Evolutionary conservation across 2,888 invertebrate species (phyloP).

Genomic region (Tetropium fuscum): DNA sequence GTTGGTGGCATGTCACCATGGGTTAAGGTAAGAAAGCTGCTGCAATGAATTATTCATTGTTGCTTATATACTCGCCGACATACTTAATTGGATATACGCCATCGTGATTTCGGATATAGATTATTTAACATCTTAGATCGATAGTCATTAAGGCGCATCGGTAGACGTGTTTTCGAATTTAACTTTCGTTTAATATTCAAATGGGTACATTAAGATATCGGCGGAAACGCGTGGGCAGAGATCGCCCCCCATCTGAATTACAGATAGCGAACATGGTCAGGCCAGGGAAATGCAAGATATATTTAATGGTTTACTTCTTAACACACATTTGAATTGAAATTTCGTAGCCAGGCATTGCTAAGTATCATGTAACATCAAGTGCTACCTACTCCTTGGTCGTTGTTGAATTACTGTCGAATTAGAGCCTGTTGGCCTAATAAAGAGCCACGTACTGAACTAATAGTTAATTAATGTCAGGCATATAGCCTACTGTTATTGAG

Average conservation of each 20-base stretch:
- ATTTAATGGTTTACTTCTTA: too few relatives aligned
- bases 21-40: slow-evolving; percentile 66
- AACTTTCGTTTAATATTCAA: slow-evolving; percentile 40
- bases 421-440: too few relatives aligned
- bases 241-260: slow-evolving; percentile 24
- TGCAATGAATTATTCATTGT: slow-evolving; percentile 65
- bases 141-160: slow-evolving; percentile 55
- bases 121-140: slow-evolving; percentile 62
- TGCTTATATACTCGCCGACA: slow-evolving; percentile 59
- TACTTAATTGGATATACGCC: slow-evolving; percentile 65
- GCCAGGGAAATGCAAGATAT: background rate
- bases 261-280: slow-evolving; percentile 12
- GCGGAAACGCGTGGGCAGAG: slow-evolving; percentile 26
- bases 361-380: too few relatives aligned
- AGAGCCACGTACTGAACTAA: too few relatives aligned
- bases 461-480: too few relatives aligned
- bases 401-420: too few relatives aligned
- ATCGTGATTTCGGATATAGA: slow-evolving; percentile 63
- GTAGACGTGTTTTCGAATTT: slow-evolving; percentile 35
- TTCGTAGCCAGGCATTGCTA: too few relatives aligned
- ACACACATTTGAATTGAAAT: too few relatives aligned
- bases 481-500: too few relatives aligned
- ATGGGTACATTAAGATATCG: slow-evolving; percentile 35
- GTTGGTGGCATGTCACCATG: slow-evolving; percentile 64
- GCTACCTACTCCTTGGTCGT: too few relatives aligned